phyloP scores from a whole-genome alignment of 2,888 invertebrate genomes.

The Sesia bembeciformis region DNA sequence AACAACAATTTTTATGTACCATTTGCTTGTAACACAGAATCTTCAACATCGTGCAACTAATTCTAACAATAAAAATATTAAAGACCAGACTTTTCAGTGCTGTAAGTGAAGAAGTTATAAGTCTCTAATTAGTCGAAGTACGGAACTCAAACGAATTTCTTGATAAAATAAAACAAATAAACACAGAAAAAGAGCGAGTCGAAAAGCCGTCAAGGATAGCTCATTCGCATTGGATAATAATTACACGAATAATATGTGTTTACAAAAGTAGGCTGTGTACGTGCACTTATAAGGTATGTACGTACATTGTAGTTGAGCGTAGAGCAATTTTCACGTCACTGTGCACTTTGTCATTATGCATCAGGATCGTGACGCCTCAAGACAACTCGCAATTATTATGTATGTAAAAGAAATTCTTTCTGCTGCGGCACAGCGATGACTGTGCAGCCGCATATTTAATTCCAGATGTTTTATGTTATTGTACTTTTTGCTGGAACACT shows the following conservation, averaged over 20 bases:
- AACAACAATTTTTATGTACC: too few relatives aligned
- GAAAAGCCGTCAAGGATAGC: conserved; percentile 4
- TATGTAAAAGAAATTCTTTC: conserved; percentile 72
- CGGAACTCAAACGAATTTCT: not conserved
- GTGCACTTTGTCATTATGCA: conserved; percentile 72
- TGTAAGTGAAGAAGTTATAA: not conserved
- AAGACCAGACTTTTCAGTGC: too few relatives aligned
- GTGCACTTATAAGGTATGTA: not conserved
- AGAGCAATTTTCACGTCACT: conserved; percentile 71
- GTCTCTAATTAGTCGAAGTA: not conserved
- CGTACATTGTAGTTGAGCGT: conserved; percentile 25
- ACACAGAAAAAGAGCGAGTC: not conserved
- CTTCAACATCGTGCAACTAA: too few relatives aligned
- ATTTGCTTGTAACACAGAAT: too few relatives aligned
- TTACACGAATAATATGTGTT: conserved; percentile 16
- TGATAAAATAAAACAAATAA: not conserved
- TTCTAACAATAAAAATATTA: too few relatives aligned
- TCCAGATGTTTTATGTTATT: not conserved
- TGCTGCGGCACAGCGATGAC: conserved; percentile 39
- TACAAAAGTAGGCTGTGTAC: conserved; percentile 8
- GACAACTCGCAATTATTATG: conserved; percentile 73
- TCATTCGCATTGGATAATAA: conserved; percentile 16
- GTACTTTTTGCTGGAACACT: not conserved
- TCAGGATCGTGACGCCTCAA: conserved; percentile 72
- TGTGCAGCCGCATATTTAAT: conserved; percentile 24